Conservation (phyloP, 2,797 vertebrate species). For the Brachyrhaphis roseni region DNA sequence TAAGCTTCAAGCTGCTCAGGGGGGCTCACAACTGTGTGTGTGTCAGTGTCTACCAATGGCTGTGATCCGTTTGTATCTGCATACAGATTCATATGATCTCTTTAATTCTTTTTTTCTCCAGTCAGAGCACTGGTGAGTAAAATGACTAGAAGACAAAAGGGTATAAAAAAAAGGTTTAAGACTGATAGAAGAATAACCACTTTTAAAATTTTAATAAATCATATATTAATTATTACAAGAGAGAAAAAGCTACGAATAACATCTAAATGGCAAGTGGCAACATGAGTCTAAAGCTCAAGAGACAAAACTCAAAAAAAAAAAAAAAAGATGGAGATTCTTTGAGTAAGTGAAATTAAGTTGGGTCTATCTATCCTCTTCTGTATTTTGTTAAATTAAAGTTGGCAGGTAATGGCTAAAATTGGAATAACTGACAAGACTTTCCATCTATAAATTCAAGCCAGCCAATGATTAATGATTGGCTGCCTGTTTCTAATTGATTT, state of each 20-base stretch:
- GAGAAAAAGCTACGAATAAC: constrained; percentile 9
- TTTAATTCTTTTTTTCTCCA: constrained; percentile 16
- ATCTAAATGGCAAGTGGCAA: constrained; percentile 1
- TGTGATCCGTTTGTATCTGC: constrained; percentile 18
- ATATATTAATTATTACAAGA: constrained; percentile 11
- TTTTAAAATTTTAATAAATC: neutral
- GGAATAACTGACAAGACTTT: constrained; percentile 20
- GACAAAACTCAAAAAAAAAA: neutral
- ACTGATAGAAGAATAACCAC: constrained; percentile 5
- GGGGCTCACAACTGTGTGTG: constrained; percentile 29
- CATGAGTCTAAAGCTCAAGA: constrained; percentile 9
- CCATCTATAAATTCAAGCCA: constrained; percentile 13
- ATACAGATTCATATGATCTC: constrained; percentile 23
- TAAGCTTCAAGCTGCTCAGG: constrained; percentile 77
- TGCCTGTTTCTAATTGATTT: neutral
- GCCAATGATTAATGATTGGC: constrained; percentile 2
- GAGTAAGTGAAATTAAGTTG: constrained; percentile 13
- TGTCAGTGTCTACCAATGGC: constrained; percentile 17
- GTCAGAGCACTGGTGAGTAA: neutral
- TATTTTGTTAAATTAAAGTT: constrained; percentile 1
- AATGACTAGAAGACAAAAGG: neutral
- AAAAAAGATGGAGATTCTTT: neutral
- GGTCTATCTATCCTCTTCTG: neutral
- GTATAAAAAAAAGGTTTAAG: constrained; percentile 5
- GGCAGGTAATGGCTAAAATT: constrained; percentile 15